Evolutionary conservation across 2,797 vertebrate species (phyloP), one percentile per base, ranked within the genome.

Genomic region (Sparus aurata): DNA sequence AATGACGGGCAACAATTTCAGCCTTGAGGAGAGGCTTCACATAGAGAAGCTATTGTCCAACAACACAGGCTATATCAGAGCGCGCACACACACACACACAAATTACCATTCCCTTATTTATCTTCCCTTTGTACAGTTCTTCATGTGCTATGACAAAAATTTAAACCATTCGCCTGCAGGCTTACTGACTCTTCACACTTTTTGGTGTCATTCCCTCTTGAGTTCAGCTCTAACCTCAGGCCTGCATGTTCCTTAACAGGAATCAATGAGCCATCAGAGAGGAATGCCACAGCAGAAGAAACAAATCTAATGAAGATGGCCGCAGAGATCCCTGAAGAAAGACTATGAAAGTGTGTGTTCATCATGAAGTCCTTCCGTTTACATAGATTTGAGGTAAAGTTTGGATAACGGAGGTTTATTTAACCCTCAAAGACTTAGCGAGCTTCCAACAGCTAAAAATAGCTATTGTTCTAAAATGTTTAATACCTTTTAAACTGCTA

Each of bases 11-110:
- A 85, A 87, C 85, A 82, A 73, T 79, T 79, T 84, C 53, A 87
- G 83, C 82, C 86, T 89, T 30, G 73, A 87, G 80, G 72, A 85
- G 78, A 85, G 62, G 77, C 83, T 62, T 75, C 22, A 53, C 77
- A 93, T 81, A 94, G 85, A 91, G 87, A 85, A 73, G 69, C 88
- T 82, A 88, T 92, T 93, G 92, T 93, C 82, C 73, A 73, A 72
- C 53, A 82, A 72, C 54, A 66, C 25, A 87, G 67, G 62, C 76
- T 66, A 63, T 79, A 78, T 77, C 69, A 83, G 52, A 76, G 58
- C 27, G 27, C 27, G 27, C 27, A 27, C 73, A 68, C 80, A 79
- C 6, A 71, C 49, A 25, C 82, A 66, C 70, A 79, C 64, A 73
- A 71, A 83, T 84, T 60, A 85, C 61, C 67, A 67, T 34, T 38